phyloP scores from a whole-genome alignment of 2,888 invertebrate species.

The Malachius bipustulatus region DNA sequence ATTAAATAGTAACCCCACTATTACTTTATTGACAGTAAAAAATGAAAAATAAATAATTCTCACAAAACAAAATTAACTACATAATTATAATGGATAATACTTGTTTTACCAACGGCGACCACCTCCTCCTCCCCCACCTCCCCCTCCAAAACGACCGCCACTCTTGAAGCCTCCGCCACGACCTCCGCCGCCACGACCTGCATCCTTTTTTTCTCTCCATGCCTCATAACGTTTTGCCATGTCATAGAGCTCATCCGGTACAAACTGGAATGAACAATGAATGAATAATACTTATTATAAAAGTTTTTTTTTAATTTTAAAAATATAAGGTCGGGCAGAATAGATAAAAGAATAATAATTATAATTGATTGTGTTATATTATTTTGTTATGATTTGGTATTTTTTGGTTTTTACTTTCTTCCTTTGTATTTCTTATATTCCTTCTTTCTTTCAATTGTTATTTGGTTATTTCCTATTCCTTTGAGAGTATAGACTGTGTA shows the following conservation, averaged over 20 bases:
- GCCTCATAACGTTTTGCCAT: conserved; percentile 67
- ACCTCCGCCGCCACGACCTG: conserved; percentile 37
- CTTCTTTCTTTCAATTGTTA: too few relatives aligned
- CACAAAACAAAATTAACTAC: not conserved
- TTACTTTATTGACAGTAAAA: conserved; percentile 7
- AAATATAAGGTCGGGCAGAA: too few relatives aligned
- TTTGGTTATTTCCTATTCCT: too few relatives aligned
- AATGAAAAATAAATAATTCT: conserved; percentile 4
- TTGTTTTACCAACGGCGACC: conserved; percentile 13
- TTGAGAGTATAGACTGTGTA: too few relatives aligned
- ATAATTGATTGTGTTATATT: too few relatives aligned
- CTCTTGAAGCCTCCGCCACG: conserved; percentile 31
- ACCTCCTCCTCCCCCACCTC: conserved; percentile 18
- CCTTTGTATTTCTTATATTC: too few relatives aligned
- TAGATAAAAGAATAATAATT: too few relatives aligned
- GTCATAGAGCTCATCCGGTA: conserved; percentile 59
- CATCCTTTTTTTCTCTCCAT: conserved; percentile 51
- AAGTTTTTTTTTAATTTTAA: conserved; percentile 4
- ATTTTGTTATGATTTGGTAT: too few relatives aligned
- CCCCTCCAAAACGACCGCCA: conserved; percentile 18
- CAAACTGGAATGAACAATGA: conserved; percentile 47
- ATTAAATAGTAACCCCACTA: conserved; percentile 7
- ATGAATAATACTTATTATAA: conserved; percentile 10
- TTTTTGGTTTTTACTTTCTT: too few relatives aligned
- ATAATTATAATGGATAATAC: too few relatives aligned